Base-by-base conservation (phyloP, 2,113 vertebrate genomes). In the Calyptommatus sinebrachiatus region DNA sequence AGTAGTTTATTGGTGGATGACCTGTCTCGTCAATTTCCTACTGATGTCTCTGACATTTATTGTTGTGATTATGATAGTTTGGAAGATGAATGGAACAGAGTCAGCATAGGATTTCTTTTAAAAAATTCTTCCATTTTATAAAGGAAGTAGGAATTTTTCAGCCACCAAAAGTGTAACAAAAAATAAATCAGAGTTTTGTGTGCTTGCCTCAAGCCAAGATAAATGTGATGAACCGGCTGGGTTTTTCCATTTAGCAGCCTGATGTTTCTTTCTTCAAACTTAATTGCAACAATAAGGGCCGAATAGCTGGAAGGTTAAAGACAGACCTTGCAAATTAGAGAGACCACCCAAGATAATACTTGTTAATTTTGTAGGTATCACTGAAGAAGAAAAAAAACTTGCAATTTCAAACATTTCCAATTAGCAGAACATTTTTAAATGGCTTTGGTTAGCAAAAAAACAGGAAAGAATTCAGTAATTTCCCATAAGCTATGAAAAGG, bases 351-450 rank as follows among this genome's bases (percentile, higher is more conserved):
- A 86, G 73, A 87, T 83, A 88, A 79, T 70, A 86, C 85, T 70
- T 82, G 78, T 76, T 31, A 87, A 77, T 85, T 83, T 86, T 78
- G 70, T 73, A 81, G 87, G 74, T 83, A 2, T 76, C 88, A 87
- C 83, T 81, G 76, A 90, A 80, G 83, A 90, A 77, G 28, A 78
- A 86, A 82, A 73, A 89, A 81, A 41, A 73, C 82, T 65, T n/a
- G 67, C 78, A 86, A 80, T 88, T 91, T 87, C 57, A 88, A 87
- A 70, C 82, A 83, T 86, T 85, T 85, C 89, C 85, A 82, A 80
- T 84, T 78, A 82, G 45, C 88, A 86, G 76, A n/a, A 80, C 76
- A 66, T 76, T 76, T 85, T 85, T 82, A 87, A 78, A 90, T 85
- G 85, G 41, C 74, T 79, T 28, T 69, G 77, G 50, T 77, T 76